A percentile compares a stretch with the other conserved stretches of the same genome.
phyloP scores from a whole-genome alignment of 1,140 invertebrate genomes.

The Trichoplusia ni region DNA sequence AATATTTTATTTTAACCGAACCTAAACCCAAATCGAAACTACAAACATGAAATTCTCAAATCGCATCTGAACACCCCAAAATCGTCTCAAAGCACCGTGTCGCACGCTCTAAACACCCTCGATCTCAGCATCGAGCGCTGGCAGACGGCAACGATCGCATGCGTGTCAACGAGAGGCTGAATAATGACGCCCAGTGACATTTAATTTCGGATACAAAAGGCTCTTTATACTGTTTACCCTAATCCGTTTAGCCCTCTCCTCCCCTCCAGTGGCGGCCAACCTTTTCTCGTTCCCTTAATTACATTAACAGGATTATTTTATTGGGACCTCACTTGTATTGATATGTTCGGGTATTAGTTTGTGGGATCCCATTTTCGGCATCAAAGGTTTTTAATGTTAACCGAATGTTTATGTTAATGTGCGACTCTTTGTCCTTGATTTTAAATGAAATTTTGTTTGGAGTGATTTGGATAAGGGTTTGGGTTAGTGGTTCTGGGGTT shows the following conservation, averaged over 20 bases:
- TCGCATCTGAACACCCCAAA: no score
- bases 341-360: conserved; percentile 25
- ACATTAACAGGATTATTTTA: conserved; percentile 49
- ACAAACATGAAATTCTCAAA: no score
- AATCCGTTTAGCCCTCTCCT: conserved; percentile 65
- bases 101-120: not conserved
- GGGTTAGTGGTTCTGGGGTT: no score
- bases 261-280: conserved; percentile 65
- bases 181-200: conserved; percentile 76
- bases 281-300: conserved; percentile 67
- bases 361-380: not conserved
- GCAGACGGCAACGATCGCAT: conserved; percentile 41
- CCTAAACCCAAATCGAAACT: no score
- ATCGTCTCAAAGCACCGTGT: not conserved
- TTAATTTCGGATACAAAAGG: conserved; percentile 79
- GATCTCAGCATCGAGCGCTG: conserved; percentile 19
- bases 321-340: conserved; percentile 17
- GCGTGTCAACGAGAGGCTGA: conserved; percentile 62
- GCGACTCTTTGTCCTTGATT: conserved; percentile 5
- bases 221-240: conserved; percentile 78
- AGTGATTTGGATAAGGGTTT: not conserved
- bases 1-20: no score
- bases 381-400: not conserved
- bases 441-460: no score
- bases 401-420: conserved; percentile 14